Conservation (phyloP, 2,797 vertebrate species). For the Enteromius afrohamiltoni region DNA sequence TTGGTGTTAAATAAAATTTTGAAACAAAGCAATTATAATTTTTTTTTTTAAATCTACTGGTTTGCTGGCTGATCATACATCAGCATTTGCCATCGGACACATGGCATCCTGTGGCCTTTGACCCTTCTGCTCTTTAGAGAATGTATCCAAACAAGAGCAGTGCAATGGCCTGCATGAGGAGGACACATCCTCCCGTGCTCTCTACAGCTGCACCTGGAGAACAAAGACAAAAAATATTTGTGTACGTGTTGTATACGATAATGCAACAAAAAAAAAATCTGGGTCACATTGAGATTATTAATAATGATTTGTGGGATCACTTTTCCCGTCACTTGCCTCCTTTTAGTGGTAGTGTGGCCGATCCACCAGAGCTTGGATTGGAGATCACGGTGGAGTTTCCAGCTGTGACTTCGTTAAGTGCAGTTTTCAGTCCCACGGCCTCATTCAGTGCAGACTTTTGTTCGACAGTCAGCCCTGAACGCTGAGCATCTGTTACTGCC, state of each 20-base stretch:
- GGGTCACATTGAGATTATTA: neutral
- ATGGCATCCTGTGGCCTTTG: slow-evolving; percentile 21
- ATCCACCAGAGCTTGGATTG: neutral
- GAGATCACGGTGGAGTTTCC: neutral
- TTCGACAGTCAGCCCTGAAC: slow-evolving; percentile 26
- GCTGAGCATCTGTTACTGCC: slow-evolving; percentile 68
- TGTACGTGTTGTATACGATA: neutral
- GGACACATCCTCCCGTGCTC: slow-evolving; percentile 61
- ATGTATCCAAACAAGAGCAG: slow-evolving; percentile 68
- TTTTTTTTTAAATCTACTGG: slow-evolving; percentile 8
- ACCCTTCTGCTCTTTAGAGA: slow-evolving; percentile 60
- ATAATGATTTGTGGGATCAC: neutral
- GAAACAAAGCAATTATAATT: neutral
- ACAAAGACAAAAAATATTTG: slow-evolving; percentile 17
- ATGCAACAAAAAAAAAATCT: neutral
- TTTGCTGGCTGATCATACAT: slow-evolving; percentile 6
- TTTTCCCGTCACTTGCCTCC: slow-evolving; percentile 39
- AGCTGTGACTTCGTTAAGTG: neutral
- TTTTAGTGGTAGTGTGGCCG: slow-evolving; percentile 22
- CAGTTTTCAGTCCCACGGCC: slow-evolving; percentile 32
- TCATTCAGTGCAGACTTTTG: slow-evolving; percentile 62
- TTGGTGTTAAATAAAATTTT: neutral
- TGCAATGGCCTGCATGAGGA: slow-evolving; percentile 67
- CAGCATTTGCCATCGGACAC: slow-evolving; percentile 13
- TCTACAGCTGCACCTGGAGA: slow-evolving; percentile 67